A percentile compares a stretch with the other conserved stretches of the same genome.
Evolutionary conservation across 2,113 vertebrate genomes (phyloP).

Genomic region (Channa maculata): DNA sequence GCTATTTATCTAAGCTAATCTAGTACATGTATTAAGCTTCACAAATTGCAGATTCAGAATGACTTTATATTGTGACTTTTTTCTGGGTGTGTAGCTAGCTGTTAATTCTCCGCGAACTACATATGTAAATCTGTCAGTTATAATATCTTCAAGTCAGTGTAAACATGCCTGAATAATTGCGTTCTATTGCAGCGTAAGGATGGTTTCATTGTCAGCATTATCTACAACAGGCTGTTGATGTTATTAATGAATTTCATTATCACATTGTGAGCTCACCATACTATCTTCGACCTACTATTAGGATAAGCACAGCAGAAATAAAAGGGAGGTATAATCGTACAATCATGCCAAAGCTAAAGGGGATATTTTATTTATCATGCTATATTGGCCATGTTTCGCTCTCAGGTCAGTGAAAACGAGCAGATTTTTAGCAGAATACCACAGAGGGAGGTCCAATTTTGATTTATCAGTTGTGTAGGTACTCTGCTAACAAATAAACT

Average conservation of each 20-base stretch:
- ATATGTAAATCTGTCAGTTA: background rate
- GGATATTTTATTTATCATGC: constrained; percentile 12
- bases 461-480: constrained; percentile 4
- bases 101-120: constrained; percentile 1
- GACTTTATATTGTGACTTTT: background rate
- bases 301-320: constrained; percentile 18
- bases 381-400: constrained; percentile 20
- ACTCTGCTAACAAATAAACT: constrained; percentile 15
- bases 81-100: constrained; percentile 8
- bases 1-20: constrained; percentile 13
- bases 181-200: constrained; percentile 6
- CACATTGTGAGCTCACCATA: constrained; percentile 1
- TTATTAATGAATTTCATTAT: constrained; percentile 1
- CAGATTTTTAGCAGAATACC: constrained; percentile 17
- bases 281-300: constrained; percentile 4
- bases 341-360: constrained; percentile 50
- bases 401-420: constrained; percentile 33
- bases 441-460: background rate
- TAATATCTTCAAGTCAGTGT: constrained; percentile 27
- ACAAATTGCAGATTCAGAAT: constrained; percentile 2
- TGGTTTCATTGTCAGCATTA: constrained; percentile 22
- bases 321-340: constrained; percentile 26
- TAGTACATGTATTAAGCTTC: constrained; percentile 5
- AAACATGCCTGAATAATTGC: background rate
- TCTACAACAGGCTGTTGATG: constrained; percentile 14